Evolutionary conservation across 2,113 vertebrate species (phyloP), one percentile per base, ranked within the genome.

Genomic region (Globicephala melas): DNA sequence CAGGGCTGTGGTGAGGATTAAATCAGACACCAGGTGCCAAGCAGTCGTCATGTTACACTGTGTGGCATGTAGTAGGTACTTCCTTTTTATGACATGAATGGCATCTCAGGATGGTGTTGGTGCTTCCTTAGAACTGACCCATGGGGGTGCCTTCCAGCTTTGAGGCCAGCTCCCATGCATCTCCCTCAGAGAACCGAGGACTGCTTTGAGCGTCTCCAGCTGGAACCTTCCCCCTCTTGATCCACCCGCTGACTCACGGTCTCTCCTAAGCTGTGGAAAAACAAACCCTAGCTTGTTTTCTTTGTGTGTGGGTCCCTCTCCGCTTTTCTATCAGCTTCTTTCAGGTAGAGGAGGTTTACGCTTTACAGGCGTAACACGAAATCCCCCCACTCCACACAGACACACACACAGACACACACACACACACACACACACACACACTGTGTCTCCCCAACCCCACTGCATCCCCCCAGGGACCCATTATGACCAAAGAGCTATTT

Each of bases 191-290:
- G 36, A 82, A 8, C 14, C 3, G 0, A 0, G 65, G 67, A 25
- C 62, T 3, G 25, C 58, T 84, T 63, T 73, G 94, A 23, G 63
- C 7, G 6, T 77, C 50, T 62, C 83, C 96, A 86, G 63, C 62
- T 89, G 83, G 38, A 0, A 0, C 2, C 25, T 0, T 0, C 71
- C 38, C 73, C 2, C 6, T 77, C 50, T 77, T 14, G 36, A 36
- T 58, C 88, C 4, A 0, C 53, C 65, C 20, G 6, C 50, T 89
- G 89, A 85, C 84, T 96, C 70, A 6, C 0, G 33, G 70, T 44
- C 92, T 84, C 28, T 2, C 65, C 86, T 53, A 13, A 74, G 94
- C 55, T 92, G 68, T 26, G 70, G 60, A 81, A 94, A 90, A 85
- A 70, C 2, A 8, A 90, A 31, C 2, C 1, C 80, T 20, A 0